phyloP scores from a whole-genome alignment of 2,888 invertebrate genomes.

The Parnassius apollo region DNA sequence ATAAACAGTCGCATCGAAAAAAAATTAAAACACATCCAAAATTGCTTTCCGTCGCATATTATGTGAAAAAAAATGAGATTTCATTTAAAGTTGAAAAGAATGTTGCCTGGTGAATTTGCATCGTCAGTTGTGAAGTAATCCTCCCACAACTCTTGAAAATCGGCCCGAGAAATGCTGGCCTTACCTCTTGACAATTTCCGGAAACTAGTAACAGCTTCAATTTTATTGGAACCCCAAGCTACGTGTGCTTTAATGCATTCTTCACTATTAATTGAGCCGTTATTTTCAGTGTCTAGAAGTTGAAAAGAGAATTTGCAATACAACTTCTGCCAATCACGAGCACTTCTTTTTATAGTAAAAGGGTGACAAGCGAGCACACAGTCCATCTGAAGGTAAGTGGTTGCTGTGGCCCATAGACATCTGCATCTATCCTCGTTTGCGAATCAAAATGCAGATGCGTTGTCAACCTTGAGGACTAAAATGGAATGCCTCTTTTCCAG shows the following conservation, averaged over 20 bases:
- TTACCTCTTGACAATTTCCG: slow-evolving; percentile 19
- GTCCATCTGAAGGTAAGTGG: too few relatives aligned
- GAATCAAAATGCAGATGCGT: too few relatives aligned
- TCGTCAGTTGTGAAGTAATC: slow-evolving; percentile 89
- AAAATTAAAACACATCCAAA: too few relatives aligned
- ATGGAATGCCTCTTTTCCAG: too few relatives aligned
- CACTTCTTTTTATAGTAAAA: slow-evolving; percentile 46
- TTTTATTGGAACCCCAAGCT: slow-evolving; percentile 18
- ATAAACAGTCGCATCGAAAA: too few relatives aligned
- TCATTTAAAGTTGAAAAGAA: slow-evolving; percentile 29
- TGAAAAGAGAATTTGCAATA: slow-evolving; percentile 92
- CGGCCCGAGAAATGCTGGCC: slow-evolving; percentile 82
- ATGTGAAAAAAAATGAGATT: too few relatives aligned
- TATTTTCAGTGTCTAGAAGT: slow-evolving; percentile 89
- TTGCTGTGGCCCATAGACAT: too few relatives aligned
- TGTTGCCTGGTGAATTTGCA: slow-evolving; percentile 86
- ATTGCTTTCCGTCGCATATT: too few relatives aligned
- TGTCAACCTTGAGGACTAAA: too few relatives aligned
- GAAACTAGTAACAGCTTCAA: slow-evolving; percentile 8
- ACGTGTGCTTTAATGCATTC: slow-evolving; percentile 85
- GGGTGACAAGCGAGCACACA: too few relatives aligned
- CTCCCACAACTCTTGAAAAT: slow-evolving; percentile 87
- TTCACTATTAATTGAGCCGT: slow-evolving; percentile 87
- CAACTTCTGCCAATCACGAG: slow-evolving; percentile 88
- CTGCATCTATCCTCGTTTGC: too few relatives aligned